phyloP scores from a whole-genome alignment of 2,888 invertebrate species.

The Stenchaetothrips biformis region DNA sequence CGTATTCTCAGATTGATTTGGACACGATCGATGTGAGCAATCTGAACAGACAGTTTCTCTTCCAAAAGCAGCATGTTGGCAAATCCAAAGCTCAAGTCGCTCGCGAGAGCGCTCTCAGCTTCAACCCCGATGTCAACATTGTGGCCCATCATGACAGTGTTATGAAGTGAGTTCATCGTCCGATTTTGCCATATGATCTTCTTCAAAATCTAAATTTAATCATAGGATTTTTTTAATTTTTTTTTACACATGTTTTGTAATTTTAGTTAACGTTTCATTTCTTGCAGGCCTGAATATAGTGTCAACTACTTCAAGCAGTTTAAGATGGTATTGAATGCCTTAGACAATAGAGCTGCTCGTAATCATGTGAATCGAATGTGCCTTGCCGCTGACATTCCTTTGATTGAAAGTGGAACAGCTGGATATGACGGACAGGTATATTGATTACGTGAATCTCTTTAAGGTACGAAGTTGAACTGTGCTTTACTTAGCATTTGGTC shows the following conservation, averaged over 20 bases:
- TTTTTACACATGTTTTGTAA: neutral
- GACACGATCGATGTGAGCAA: conserved; percentile 99
- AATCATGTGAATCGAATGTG: conserved; percentile 99
- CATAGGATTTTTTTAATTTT: conserved; percentile 25
- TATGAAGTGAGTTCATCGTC: conserved; percentile 62
- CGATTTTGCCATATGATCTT: conserved; percentile 26
- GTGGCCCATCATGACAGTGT: conserved; percentile 89
- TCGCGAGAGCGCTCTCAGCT: conserved; percentile 77
- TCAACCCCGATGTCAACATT: conserved; percentile 85
- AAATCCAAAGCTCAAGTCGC: conserved; percentile 94
- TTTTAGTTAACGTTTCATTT: conserved; percentile 31
- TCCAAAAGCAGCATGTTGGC: conserved; percentile 96
- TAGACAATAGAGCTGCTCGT: conserved; percentile 93
- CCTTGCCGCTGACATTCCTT: conserved; percentile 85
- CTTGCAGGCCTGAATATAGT: conserved; percentile 77
- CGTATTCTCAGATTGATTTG: conserved; percentile 82
- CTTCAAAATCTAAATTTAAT: conserved; percentile 30
- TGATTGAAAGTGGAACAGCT: conserved; percentile 95
- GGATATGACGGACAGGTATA: conserved; percentile 86
- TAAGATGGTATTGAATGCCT: conserved; percentile 87
- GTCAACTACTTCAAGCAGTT: conserved; percentile 89
- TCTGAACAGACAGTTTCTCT: conserved; percentile 97
- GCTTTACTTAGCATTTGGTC: conserved; percentile 31
- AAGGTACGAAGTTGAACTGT: neutral
- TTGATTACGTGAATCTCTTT: conserved; percentile 44